Base-by-base conservation (phyloP, 2,888 invertebrate species). In the Prosopocoilus inquinatus region DNA sequence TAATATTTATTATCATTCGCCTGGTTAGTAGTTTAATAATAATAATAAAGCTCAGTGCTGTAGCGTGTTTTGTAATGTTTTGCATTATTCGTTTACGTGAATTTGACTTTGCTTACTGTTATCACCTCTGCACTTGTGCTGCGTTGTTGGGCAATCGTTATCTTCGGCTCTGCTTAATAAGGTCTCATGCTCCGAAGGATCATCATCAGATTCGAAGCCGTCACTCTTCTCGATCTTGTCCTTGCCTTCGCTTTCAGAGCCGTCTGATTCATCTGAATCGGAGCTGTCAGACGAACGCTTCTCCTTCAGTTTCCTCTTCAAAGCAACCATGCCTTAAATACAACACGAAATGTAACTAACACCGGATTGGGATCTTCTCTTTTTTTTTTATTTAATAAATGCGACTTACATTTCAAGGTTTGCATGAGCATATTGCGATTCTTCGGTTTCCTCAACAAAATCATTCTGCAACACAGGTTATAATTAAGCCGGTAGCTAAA, bases 401-500 rank as follows among this genome's bases (percentile, higher is more conserved):
- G 38, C 32, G 41, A 55, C 58, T 49, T 63, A 66, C 69, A 68
- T 64, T 69, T 69, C 49, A 69, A 61, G 20, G 69, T 68, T 59
- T 69, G 69, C 11, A 65, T 54, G 13, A 69, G 54, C 59, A 66
- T 62, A 11, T 56, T 61, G 9, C 62, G 58, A 53, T 61, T 65
- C 55, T 63, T 68, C 13, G 66, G 67, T 55, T 64, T 66, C 9
- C 64, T 51, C 38, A 65, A 53, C 4, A 60, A 58, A 34, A 65
- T 63, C 55, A 66, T 51, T 44, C 67, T 67, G 49, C 11, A 59
- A 48, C 5, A 45, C 50, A 36, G n/a, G 5, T 35, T 36, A 46
- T 3, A 9, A n/a, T n/a, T 28, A 51, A 38, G 8, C 50, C 11
- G 2, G n/a, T 36, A 43, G 9, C 9, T 38, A 13, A 13, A 12